phyloP scores from a whole-genome alignment of 2,113 vertebrate species.

The Otis tarda region DNA sequence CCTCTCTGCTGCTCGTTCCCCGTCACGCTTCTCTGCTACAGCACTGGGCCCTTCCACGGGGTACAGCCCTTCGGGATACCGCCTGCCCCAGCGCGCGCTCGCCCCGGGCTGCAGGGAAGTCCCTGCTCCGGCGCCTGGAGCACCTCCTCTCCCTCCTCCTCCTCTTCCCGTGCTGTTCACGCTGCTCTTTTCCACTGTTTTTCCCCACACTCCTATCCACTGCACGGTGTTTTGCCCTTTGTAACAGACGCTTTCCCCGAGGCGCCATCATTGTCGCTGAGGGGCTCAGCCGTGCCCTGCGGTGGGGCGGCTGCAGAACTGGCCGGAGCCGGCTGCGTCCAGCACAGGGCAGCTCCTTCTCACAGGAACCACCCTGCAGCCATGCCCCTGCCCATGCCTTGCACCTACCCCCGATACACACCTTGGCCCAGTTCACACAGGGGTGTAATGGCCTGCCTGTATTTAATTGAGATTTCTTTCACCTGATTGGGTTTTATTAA shows the following conservation, averaged over 20 bases:
- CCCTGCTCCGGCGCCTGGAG: neutral
- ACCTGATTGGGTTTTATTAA: fast-evolving
- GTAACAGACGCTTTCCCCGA: fast-evolving
- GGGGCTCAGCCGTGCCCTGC: neutral
- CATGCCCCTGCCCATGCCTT: fast-evolving
- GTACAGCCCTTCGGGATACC: neutral
- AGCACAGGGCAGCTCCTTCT: neutral
- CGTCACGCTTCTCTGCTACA: neutral
- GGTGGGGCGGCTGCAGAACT: fast-evolving
- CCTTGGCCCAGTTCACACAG: fast-evolving
- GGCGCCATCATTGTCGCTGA: fast-evolving
- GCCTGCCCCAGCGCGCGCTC: neutral
- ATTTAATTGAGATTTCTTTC: neutral
- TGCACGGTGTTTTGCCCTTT: neutral
- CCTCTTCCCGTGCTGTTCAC: fast-evolving
- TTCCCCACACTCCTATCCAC: neutral
- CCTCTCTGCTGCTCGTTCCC: neutral
- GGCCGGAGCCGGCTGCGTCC: fast-evolving
- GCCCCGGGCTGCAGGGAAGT: neutral
- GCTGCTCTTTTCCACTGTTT: neutral
- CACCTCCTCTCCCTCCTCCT: no score
- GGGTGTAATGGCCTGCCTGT: fast-evolving
- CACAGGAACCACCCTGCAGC: neutral
- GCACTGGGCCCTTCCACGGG: neutral
- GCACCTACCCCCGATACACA: fast-evolving